Conservation (phyloP, 2,113 vertebrate species). For the Oreocharis arfaki region DNA sequence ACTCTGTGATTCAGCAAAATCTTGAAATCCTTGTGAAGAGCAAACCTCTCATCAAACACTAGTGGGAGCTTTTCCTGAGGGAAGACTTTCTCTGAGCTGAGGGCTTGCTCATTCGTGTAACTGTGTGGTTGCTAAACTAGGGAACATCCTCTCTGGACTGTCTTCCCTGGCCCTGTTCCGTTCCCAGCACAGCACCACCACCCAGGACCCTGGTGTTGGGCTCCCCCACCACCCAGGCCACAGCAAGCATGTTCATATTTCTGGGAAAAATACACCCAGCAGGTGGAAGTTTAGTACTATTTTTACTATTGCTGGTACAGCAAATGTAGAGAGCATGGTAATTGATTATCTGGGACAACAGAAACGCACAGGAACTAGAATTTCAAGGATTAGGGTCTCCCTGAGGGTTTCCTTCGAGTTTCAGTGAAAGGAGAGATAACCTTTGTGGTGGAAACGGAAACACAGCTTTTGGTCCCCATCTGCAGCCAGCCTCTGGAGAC, state of each 20-base stretch:
- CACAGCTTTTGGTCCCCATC: conserved; percentile 32
- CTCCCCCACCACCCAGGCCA: neutral
- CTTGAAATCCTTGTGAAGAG: neutral
- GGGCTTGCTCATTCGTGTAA: neutral
- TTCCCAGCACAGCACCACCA: neutral
- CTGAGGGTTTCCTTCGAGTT: neutral
- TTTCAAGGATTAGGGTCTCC: conserved; percentile 58
- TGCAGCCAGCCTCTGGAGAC: neutral
- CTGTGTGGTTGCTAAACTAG: neutral
- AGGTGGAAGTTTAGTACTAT: conserved; percentile 44
- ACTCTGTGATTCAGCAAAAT: neutral
- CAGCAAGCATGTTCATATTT: neutral
- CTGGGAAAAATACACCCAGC: conserved; percentile 25
- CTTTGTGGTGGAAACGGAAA: conserved; percentile 34
- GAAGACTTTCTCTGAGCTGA: neutral
- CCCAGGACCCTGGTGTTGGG: neutral
- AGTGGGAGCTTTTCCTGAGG: neutral
- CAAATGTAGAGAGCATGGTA: conserved; percentile 26
- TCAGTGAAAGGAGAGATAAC: conserved; percentile 24
- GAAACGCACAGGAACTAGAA: conserved; percentile 39
- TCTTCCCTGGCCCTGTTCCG: neutral
- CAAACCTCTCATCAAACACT: neutral
- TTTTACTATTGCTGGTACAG: conserved; percentile 7
- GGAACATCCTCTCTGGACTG: accelerated
- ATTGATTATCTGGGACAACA: conserved; percentile 53